Conservation (phyloP, 2,113 vertebrate genomes). For the Laticauda laticaudata region DNA sequence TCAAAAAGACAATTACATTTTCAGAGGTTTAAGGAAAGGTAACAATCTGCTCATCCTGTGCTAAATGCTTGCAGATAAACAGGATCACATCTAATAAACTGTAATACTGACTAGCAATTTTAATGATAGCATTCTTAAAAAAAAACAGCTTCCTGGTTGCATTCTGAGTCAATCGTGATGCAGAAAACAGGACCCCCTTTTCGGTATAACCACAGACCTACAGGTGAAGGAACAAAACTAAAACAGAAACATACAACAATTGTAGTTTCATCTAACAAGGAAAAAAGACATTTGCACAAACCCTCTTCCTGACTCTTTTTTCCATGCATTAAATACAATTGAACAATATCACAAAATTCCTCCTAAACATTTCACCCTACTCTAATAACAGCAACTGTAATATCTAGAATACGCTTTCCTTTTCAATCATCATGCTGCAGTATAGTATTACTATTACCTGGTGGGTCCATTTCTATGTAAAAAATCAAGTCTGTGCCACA, state of each 20-base stretch:
- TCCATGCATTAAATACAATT: conserved; percentile 49
- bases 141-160: conserved; percentile 37
- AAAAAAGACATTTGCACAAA: conserved; percentile 53
- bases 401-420: conserved; percentile 62
- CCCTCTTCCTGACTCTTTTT: conserved; percentile 45
- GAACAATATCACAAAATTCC: conserved; percentile 56
- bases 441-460: conserved; percentile 70
- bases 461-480: conserved; percentile 85
- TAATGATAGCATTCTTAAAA: conserved; percentile 43
- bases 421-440: conserved; percentile 63
- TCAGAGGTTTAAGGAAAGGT: background rate
- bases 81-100: conserved; percentile 46
- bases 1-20: conserved; percentile 9
- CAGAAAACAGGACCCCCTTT: conserved; percentile 33
- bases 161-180: conserved; percentile 34
- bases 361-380: conserved; percentile 38
- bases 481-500: conserved; percentile 79
- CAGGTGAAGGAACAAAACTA: conserved; percentile 53
- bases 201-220: conserved; percentile 36
- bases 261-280: conserved; percentile 52
- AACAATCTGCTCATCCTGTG: conserved; percentile 18
- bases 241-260: conserved; percentile 48
- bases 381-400: conserved; percentile 52
- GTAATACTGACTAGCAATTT: conserved; percentile 22
- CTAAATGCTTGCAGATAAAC: conserved; percentile 44